These are phyloP conservation scores for Emydocephalus ijimae DNA, from an alignment of 2,113 vertebrate species.

Conservation along the genomic window DNA sequence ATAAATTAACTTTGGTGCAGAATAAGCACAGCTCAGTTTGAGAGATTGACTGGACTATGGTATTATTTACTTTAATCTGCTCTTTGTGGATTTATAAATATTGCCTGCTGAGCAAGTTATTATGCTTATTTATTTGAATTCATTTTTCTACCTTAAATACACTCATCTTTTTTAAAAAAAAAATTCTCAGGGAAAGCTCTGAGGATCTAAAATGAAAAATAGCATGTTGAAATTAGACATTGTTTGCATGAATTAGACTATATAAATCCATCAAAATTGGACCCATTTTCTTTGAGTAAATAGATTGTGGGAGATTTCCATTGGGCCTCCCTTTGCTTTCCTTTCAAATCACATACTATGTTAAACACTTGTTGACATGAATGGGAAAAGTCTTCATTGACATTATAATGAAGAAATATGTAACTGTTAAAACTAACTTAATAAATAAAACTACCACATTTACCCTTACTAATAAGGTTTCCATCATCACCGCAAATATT, in stretches of 20 bases:
- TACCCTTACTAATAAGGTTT: constrained; percentile 44
- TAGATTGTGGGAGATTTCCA: constrained; percentile 27
- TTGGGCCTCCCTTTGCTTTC: constrained; percentile 54
- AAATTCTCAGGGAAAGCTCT: constrained; percentile 63
- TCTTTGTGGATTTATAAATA: constrained; percentile 77
- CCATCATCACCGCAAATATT: constrained; percentile 46
- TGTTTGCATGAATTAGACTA: constrained; percentile 53
- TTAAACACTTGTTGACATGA: constrained; percentile 55
- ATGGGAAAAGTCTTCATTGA: constrained; percentile 42
- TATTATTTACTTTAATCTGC: constrained; percentile 68
- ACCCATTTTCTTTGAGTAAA: constrained; percentile 57
- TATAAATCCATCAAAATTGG: constrained; percentile 47
- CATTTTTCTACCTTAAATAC: constrained; percentile 69
- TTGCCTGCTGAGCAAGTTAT: constrained; percentile 75
- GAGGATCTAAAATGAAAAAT: constrained; percentile 62
- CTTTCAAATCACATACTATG: constrained; percentile 63
- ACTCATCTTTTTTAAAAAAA: constrained; percentile 62
- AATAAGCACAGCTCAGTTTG: constrained; percentile 67
- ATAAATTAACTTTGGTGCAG: constrained; percentile 69
- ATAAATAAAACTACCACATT: constrained; percentile 47
- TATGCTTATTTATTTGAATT: constrained; percentile 82
- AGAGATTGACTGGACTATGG: constrained; percentile 68
- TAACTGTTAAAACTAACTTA: constrained; percentile 50
- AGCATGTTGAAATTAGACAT: constrained; percentile 66
- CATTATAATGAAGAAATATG: constrained; percentile 45